Base-by-base conservation (phyloP, 2,797 vertebrate genomes). In the Protosalanx chinensis region DNA sequence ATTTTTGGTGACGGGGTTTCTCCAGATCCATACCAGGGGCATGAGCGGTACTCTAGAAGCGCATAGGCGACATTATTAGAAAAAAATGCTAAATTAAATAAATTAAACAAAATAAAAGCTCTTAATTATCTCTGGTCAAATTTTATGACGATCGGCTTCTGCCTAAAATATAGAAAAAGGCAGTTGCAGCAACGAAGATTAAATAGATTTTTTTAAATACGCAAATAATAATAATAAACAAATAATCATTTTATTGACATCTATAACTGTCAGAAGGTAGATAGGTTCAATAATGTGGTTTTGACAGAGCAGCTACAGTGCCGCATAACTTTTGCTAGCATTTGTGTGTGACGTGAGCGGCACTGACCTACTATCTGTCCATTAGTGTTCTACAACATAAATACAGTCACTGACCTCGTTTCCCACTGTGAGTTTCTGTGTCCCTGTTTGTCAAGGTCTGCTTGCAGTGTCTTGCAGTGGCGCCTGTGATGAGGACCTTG, bases 1-100 rank as follows among this genome's bases (percentile, higher is more conserved):
- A 13, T 60, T 60, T 56, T 56, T 5, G 23, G 23, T 60, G 23
- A 60, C 58, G 58, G 58, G 58, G 58, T 60, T 60, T 60, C 58
- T 27, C 8, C 20, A 60, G 29, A 60, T 23, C 23, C 58, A 60
- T 27, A 27, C 58, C 58, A 60, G 58, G 58, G 58, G 58, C 23
- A 4, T 6, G 12, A 60, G 58, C 58, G 37, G 8, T 41, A 41
- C 37, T 41, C 37, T 41, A 41, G 37, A 12, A 41, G 37, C 12
- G 10, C 37, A 41, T 41, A 27, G 23, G 23, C 23, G 23, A 27
- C 23, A 27, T 27, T 27, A 27, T 27, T 27, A 27, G 1, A 27
- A 27, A 27, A 1, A 27, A 27, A 27, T 27, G 23, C 23, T 1
- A 27, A 27, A 27, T 27, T 1, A 27, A 27, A 27, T 10, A 41